Percentiles rank a stretch among this genome's conserved stretches.
Evolutionary conservation across 2,888 invertebrate species (phyloP).

Genomic region (Bombyx huttoni): DNA sequence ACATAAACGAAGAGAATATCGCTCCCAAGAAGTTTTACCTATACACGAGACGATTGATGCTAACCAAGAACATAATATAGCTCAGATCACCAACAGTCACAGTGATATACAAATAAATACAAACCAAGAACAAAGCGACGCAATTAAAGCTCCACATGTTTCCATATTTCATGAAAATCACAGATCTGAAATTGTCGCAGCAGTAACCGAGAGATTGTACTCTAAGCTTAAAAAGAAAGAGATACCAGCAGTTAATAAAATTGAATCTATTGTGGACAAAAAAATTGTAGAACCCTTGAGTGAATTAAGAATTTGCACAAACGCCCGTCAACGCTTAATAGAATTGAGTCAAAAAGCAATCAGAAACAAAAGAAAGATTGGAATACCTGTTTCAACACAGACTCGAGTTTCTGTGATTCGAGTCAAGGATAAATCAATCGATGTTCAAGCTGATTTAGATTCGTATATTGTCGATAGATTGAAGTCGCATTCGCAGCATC

Average conservation of each 20-base stretch:
- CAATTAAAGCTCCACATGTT: conserved; percentile 27
- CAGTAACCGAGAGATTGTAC: conserved; percentile 78
- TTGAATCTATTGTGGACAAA: conserved; percentile 49
- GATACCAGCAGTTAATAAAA: conserved; percentile 49
- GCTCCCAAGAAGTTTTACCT: conserved; percentile 58
- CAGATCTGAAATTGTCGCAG: conserved; percentile 79
- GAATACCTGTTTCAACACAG: conserved; percentile 71
- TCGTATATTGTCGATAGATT: conserved; percentile 40
- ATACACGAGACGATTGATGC: conserved; percentile 23
- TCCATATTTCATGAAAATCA: conserved; percentile 57
- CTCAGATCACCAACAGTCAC: conserved; percentile 23
- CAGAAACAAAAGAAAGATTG: conserved; percentile 60
- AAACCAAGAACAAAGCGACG: conserved; percentile 15
- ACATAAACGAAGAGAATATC: conserved; percentile 52
- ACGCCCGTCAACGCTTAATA: conserved; percentile 70
- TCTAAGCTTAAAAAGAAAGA: conserved; percentile 70
- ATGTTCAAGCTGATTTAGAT: conserved; percentile 67
- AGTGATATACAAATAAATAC: conserved; percentile 26
- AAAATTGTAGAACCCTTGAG: conserved; percentile 57
- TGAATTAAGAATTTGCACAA: conserved; percentile 72
- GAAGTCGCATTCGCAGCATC: conserved; percentile 28
- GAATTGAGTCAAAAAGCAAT: conserved; percentile 74
- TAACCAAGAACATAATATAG: conserved; percentile 13
- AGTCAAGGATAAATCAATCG: conserved; percentile 72
- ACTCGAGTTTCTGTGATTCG: conserved; percentile 63